Conservation (phyloP, 2,888 invertebrate genomes). For the Ophion obscuratus region DNA sequence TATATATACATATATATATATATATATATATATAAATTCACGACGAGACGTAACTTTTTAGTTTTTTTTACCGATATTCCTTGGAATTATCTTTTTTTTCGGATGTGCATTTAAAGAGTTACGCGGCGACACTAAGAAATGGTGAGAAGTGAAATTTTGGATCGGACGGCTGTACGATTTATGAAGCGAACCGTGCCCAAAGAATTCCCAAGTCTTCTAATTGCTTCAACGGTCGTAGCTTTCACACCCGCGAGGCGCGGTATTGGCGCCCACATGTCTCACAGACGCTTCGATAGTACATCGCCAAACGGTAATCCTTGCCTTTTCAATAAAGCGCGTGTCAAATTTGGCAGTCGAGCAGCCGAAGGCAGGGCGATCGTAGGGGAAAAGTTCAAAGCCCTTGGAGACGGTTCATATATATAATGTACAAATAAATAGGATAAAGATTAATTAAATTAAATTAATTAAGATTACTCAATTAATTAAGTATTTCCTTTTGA, state of each 20-base stretch:
- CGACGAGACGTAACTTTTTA: slow-evolving; percentile 46
- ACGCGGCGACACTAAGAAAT: slow-evolving; percentile 22
- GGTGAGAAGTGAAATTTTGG: slow-evolving; percentile 41
- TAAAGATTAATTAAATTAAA: too few relatives aligned
- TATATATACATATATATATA: too few relatives aligned
- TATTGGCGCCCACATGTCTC: slow-evolving; percentile 4
- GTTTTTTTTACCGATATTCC: neutral
- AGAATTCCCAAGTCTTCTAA: slow-evolving; percentile 45
- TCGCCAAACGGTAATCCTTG: slow-evolving; percentile 2
- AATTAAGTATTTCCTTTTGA: too few relatives aligned
- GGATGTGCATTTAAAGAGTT: slow-evolving; percentile 24
- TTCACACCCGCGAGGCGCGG: slow-evolving; percentile 72
- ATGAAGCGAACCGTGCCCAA: slow-evolving; percentile 27
- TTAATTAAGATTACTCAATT: too few relatives aligned
- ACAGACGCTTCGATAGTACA: neutral
- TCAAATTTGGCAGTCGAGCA: too few relatives aligned
- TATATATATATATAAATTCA: neutral
- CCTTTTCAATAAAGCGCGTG: neutral
- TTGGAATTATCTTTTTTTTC: neutral
- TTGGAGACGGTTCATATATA: too few relatives aligned
- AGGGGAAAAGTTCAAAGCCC: too few relatives aligned
- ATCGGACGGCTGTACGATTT: slow-evolving; percentile 31
- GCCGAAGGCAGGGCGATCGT: too few relatives aligned
- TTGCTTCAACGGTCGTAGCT: slow-evolving; percentile 64
- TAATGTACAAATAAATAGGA: too few relatives aligned